These are phyloP conservation scores for Alethe diademata DNA, from an alignment of 2,113 vertebrate genomes.

Conservation along the genomic window DNA sequence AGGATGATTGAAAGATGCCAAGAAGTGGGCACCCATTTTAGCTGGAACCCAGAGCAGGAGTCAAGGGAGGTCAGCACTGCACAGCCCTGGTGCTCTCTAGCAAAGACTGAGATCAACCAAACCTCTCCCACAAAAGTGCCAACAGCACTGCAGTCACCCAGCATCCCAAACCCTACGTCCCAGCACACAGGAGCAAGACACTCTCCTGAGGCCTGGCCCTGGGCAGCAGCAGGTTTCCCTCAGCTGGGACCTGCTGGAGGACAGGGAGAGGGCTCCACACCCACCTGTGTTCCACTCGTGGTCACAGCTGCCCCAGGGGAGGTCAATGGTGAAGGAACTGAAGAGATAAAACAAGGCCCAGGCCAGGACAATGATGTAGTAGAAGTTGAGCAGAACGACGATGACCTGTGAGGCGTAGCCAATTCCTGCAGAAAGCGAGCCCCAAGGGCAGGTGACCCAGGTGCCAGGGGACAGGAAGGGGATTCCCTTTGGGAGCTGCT, in stretches of 20 bases:
- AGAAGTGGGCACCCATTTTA: neutral
- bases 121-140: neutral
- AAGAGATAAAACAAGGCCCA: conserved; percentile 95
- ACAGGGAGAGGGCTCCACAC: neutral
- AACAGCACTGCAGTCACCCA: neutral
- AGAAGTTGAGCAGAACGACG: conserved; percentile 85
- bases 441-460: neutral
- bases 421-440: conserved; percentile 72
- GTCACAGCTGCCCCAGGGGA: conserved; percentile 92
- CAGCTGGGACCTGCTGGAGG: neutral
- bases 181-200: neutral
- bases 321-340: conserved; percentile 86
- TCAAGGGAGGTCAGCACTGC: neutral
- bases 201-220: neutral
- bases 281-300: conserved; percentile 94
- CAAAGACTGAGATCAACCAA: neutral
- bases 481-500: neutral
- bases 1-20: neutral
- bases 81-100: neutral
- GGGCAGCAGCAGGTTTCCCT: neutral
- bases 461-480: rapidly evolving
- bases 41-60: neutral
- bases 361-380: conserved; percentile 93
- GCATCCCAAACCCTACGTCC: neutral
- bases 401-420: conserved; percentile 93